A percentile compares a stretch with the other conserved stretches of the same genome.
These are phyloP conservation scores for Orbicella faveolata DNA, from an alignment of 64 coral and sea anemone genomes.

Conservation along the genomic window DNA sequence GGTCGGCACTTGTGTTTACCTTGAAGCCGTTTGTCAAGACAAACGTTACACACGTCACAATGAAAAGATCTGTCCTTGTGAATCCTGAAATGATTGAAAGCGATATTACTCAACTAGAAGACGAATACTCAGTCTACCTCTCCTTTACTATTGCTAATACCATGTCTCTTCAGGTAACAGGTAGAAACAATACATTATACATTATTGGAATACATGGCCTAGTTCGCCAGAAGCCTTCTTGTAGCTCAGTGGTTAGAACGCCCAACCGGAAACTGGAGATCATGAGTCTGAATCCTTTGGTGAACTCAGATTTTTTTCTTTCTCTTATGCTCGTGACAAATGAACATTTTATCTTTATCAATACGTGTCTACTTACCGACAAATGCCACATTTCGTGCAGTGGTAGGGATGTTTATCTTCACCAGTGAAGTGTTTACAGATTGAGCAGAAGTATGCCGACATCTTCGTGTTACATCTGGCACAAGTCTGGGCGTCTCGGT, in stretches of 20 bases:
- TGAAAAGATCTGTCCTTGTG: constrained; percentile 59
- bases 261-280: too few relatives aligned
- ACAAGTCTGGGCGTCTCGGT: not conserved
- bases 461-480: not conserved
- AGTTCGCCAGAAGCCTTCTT: too few relatives aligned
- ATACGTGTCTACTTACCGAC: not conserved
- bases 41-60: constrained; percentile 43
- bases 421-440: not conserved
- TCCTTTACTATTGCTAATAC: too few relatives aligned
- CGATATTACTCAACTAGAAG: not conserved
- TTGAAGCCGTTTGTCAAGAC: not conserved
- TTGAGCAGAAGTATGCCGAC: not conserved
- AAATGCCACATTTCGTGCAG: not conserved
- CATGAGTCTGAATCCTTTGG: too few relatives aligned
- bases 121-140: not conserved
- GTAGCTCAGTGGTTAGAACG: too few relatives aligned
- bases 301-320: too few relatives aligned
- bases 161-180: too few relatives aligned
- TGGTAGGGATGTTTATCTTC: not conserved
- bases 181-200: too few relatives aligned
- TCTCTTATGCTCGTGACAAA: too few relatives aligned
- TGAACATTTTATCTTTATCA: too few relatives aligned
- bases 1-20: not conserved
- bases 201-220: too few relatives aligned
- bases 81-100: not conserved